Conservation (phyloP, 2,113 vertebrate species). For the Emydocephalus ijimae region DNA sequence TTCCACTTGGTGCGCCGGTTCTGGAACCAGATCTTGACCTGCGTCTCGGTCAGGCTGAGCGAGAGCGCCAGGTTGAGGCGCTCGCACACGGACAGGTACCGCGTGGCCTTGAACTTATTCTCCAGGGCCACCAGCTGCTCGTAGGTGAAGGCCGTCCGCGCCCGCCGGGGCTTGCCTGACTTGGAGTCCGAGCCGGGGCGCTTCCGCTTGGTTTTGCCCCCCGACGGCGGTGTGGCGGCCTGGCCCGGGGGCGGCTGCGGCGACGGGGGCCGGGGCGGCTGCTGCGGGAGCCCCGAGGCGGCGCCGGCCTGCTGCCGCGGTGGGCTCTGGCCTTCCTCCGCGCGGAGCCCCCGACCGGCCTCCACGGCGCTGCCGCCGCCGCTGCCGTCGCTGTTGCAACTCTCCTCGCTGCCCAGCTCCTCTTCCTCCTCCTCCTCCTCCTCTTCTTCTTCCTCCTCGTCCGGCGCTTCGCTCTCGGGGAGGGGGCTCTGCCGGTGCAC, state of each 20-base stretch:
- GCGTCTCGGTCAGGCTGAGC: slow-evolving; percentile 88
- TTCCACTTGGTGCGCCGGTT: slow-evolving; percentile 95
- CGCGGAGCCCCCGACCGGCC: not conserved
- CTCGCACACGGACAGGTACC: slow-evolving; percentile 91
- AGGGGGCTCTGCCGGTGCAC: slow-evolving; percentile 61
- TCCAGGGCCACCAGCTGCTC: slow-evolving; percentile 94
- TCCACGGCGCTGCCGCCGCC: slow-evolving; percentile 20
- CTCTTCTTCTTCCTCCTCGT: slow-evolving; percentile 65
- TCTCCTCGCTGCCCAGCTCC: slow-evolving; percentile 80
- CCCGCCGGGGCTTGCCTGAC: slow-evolving; percentile 88
- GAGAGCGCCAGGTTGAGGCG: slow-evolving; percentile 90
- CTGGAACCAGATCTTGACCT: slow-evolving; percentile 96
- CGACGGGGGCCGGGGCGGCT: not conserved
- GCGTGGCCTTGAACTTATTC: slow-evolving; percentile 94
- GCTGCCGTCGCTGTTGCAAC: slow-evolving; percentile 63
- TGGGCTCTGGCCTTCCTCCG: not conserved
- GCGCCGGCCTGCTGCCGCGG: not conserved
- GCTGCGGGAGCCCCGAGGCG: slow-evolving; percentile 11
- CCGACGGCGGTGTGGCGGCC: slow-evolving; percentile 52
- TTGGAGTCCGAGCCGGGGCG: slow-evolving; percentile 89
- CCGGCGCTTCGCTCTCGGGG: slow-evolving; percentile 69
- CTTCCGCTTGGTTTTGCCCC: slow-evolving; percentile 86
- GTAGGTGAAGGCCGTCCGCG: slow-evolving; percentile 93
- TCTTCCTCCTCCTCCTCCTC: slow-evolving; percentile 78
- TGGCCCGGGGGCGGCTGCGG: slow-evolving; percentile 20